Conservation (phyloP, 2,797 vertebrate genomes). For the Molossus molossus region DNA sequence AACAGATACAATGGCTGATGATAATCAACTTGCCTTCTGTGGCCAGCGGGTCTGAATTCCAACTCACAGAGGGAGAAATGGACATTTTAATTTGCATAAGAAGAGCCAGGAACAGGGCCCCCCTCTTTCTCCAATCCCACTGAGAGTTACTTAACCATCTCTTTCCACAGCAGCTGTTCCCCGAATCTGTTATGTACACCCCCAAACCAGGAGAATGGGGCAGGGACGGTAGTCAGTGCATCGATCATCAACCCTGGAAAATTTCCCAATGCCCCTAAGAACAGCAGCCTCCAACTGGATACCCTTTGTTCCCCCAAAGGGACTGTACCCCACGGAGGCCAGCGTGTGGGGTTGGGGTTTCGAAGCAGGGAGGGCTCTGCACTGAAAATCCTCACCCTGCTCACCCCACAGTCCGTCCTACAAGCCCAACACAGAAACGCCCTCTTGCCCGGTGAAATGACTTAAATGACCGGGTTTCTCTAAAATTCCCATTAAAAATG, state of each 20-base stretch:
- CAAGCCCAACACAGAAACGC: not conserved
- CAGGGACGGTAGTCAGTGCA: not conserved
- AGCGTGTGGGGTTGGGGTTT: not conserved
- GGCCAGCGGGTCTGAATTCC: constrained; percentile 49
- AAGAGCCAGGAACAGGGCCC: not conserved
- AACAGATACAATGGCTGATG: constrained; percentile 37
- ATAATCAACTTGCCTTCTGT: not conserved
- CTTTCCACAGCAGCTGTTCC: not conserved
- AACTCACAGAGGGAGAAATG: constrained; percentile 32
- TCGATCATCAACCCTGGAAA: not conserved
- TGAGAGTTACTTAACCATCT: not conserved
- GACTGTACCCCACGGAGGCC: not conserved
- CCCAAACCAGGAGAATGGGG: not conserved
- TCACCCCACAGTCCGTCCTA: not conserved
- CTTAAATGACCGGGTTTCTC: not conserved
- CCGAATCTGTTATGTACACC: not conserved
- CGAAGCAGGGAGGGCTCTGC: not conserved
- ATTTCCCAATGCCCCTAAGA: not conserved
- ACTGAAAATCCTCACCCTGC: not conserved
- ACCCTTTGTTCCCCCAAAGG: not conserved
- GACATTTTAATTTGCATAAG: constrained; percentile 32
- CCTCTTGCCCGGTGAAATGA: not conserved
- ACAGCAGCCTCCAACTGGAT: not conserved
- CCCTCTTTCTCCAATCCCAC: not conserved
- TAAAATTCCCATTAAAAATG: not conserved